Conservation (phyloP, 1,140 invertebrate genomes). For the Platyura marginata region DNA sequence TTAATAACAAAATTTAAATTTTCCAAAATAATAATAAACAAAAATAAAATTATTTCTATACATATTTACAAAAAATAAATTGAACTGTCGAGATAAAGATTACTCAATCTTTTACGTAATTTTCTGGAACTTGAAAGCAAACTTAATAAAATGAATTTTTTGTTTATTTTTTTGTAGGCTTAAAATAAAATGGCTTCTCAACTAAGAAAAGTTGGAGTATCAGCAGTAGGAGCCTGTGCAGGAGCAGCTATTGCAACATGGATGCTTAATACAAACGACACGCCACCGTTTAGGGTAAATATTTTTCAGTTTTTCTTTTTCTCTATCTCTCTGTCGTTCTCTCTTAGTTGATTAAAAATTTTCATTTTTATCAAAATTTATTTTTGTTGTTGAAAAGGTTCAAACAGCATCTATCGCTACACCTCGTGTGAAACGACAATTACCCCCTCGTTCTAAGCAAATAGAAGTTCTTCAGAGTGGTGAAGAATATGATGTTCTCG, state of each 20-base stretch:
- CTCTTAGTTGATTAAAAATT: not conserved
- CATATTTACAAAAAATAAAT: too few species aligned
- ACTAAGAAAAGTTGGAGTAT: conserved; percentile 20
- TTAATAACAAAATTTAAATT: too few species aligned
- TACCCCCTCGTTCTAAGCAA: conserved; percentile 68
- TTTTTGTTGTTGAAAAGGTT: conserved; percentile 8
- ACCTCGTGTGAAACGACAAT: conserved; percentile 42
- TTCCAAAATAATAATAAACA: too few species aligned
- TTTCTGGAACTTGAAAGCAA: too few species aligned
- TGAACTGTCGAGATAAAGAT: too few species aligned
- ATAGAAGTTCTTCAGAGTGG: conserved; percentile 57
- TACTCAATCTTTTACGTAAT: too few species aligned
- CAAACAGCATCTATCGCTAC: conserved; percentile 28
- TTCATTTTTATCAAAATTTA: not conserved
- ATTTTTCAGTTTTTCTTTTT: not conserved
- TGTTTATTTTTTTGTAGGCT: too few species aligned
- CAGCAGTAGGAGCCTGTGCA: conserved; percentile 17
- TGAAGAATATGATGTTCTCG: conserved; percentile 74
- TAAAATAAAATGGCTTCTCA: conserved; percentile 16
- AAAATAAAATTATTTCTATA: too few species aligned
- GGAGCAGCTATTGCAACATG: conserved; percentile 17
- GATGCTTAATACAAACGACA: conserved; percentile 16
- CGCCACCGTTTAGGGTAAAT: conserved; percentile 9
- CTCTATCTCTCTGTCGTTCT: not conserved
- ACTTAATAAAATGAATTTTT: too few species aligned